Conservation (phyloP, 2,797 vertebrate species). For the Alauda arvensis region DNA sequence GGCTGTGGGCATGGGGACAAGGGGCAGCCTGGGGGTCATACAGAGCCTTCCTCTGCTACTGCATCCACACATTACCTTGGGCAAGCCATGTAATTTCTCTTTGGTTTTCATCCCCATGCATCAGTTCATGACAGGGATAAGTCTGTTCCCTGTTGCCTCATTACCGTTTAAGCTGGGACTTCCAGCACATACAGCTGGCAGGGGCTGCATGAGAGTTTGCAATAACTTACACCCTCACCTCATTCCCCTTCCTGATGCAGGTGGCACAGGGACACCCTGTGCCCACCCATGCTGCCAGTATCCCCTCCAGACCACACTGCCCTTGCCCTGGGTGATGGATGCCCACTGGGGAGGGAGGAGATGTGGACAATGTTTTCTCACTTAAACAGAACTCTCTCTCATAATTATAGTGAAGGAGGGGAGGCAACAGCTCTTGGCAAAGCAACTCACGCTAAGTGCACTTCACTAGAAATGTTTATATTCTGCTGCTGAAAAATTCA, state of each 20-base stretch:
- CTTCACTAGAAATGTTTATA: constrained; percentile 47
- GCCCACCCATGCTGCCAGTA: not conserved
- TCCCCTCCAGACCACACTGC: not conserved
- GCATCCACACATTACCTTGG: not conserved
- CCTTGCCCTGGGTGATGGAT: not conserved
- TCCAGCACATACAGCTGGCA: not conserved
- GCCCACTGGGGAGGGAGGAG: not conserved
- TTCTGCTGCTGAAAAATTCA: not conserved
- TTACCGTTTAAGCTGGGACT: not conserved
- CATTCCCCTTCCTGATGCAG: not conserved
- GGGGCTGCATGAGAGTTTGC: accelerated
- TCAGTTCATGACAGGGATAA: not conserved
- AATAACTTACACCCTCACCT: not conserved
- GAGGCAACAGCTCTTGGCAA: constrained; percentile 42
- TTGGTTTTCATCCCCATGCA: not conserved
- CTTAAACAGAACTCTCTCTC: constrained; percentile 6
- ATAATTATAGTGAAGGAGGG: not conserved
- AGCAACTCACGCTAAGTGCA: constrained; percentile 16
- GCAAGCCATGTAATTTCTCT: not conserved
- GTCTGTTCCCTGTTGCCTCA: accelerated
- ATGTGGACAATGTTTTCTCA: not conserved
- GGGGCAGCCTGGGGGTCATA: accelerated
- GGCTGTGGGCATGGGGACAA: not conserved
- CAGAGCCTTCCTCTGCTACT: not conserved
- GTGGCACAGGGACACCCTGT: not conserved